A percentile compares a stretch with the other conserved stretches of the same genome.
Evolutionary conservation across 2,888 invertebrate genomes (phyloP).

Genomic region (Zygothrica quintamaculata): DNA sequence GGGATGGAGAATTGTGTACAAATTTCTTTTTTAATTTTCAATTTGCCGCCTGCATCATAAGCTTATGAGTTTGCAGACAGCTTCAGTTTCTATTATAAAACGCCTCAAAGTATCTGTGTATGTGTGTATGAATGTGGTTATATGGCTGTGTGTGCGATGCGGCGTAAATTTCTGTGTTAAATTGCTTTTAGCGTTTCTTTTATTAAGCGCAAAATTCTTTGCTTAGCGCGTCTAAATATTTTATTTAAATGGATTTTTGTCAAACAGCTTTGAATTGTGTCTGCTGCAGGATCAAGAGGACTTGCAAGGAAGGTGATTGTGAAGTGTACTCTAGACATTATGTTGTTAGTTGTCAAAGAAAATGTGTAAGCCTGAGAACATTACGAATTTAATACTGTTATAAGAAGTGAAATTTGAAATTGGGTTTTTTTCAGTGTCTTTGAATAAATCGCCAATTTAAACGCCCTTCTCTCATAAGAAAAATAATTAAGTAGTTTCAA

Average conservation of each 20-base stretch:
- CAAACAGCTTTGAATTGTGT: conserved; percentile 37
- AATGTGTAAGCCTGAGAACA: too few relatives aligned
- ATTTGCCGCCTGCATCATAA: too few relatives aligned
- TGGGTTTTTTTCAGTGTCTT: too few relatives aligned
- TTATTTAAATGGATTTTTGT: conserved; percentile 44
- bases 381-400: too few relatives aligned
- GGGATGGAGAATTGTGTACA: neutral
- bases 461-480: too few relatives aligned
- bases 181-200: conserved; percentile 24
- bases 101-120: conserved; percentile 1
- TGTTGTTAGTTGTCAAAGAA: too few relatives aligned
- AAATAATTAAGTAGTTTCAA: too few relatives aligned
- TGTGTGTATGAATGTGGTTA: conserved; percentile 5
- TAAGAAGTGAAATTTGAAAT: too few relatives aligned
- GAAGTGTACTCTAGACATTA: too few relatives aligned
- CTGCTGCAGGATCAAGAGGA: conserved; percentile 6
- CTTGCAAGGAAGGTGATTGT: neutral
- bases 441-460: too few relatives aligned
- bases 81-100: conserved; percentile 30
- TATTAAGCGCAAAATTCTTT: conserved; percentile 12
- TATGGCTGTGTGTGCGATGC: conserved; percentile 39
- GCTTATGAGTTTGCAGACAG: neutral
- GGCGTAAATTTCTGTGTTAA: conserved; percentile 50
- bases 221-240: conserved; percentile 13
- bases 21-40: neutral